phyloP scores from a whole-genome alignment of 1,140 invertebrate genomes.

The Episyrphus balteatus region DNA sequence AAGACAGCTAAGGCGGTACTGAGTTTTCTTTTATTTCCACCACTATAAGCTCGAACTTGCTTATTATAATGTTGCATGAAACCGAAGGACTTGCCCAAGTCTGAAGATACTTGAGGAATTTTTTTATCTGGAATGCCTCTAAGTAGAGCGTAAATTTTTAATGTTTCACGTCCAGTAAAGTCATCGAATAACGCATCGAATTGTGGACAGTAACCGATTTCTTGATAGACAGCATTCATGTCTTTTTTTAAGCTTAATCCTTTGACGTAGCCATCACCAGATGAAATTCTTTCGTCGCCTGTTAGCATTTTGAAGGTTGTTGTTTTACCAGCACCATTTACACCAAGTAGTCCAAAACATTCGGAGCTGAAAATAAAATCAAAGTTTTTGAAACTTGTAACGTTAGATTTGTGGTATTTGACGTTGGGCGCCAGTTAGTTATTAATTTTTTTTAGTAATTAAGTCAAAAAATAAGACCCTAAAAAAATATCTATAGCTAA shows the following conservation, averaged over 20 bases:
- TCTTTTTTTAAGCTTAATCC: constrained; percentile 43
- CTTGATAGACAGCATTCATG: constrained; percentile 45
- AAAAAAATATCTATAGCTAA: no score
- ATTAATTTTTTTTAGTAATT: not conserved
- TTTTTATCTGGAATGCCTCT: constrained; percentile 51
- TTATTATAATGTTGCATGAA: constrained; percentile 40
- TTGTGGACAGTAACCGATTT: constrained; percentile 73
- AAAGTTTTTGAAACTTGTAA: not conserved
- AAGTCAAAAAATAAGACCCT: no score
- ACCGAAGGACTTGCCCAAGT: constrained; percentile 37
- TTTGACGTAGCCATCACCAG: constrained; percentile 41
- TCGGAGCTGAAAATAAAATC: constrained; percentile 43
- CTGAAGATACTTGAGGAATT: constrained; percentile 32
- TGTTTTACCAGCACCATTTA: constrained; percentile 81
- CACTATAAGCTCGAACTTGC: constrained; percentile 57
- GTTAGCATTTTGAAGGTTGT: constrained; percentile 85
- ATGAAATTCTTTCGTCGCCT: constrained; percentile 55
- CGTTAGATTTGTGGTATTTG: not conserved
- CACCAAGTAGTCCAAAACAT: constrained; percentile 83
- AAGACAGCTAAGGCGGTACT: constrained; percentile 86
- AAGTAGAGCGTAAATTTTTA: constrained; percentile 62
- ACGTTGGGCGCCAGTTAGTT: not conserved
- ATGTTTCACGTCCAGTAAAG: constrained; percentile 66
- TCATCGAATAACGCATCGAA: constrained; percentile 73
- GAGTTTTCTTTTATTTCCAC: constrained; percentile 90